These are phyloP conservation scores for Phytoseiulus persimilis DNA, from an alignment of 2,888 invertebrate species.

Conservation along the genomic window DNA sequence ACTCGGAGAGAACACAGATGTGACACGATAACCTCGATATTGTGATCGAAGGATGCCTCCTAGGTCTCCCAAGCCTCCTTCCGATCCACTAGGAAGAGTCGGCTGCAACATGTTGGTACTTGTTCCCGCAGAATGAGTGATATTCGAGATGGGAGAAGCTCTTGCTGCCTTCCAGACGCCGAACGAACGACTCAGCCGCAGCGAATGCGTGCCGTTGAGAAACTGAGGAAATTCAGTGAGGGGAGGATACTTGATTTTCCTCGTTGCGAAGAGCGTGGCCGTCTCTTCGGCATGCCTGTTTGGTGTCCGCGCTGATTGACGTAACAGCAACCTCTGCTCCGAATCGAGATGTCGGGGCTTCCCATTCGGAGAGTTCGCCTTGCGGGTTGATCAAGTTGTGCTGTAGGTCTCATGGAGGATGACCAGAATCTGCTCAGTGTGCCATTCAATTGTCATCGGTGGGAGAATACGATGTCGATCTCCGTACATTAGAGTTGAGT, in stretches of 20 bases:
- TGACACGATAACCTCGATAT: too few species aligned
- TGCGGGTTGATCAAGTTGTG: not conserved
- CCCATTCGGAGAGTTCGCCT: not conserved
- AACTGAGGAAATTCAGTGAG: not conserved
- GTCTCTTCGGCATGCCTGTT: not conserved
- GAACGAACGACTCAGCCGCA: not conserved
- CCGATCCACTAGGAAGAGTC: too few species aligned
- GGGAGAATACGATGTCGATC: too few species aligned
- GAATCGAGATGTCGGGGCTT: not conserved
- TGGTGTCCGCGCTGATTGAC: not conserved
- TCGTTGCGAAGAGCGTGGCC: not conserved
- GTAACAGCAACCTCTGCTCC: not conserved
- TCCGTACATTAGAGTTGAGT: too few species aligned
- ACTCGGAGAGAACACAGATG: too few species aligned
- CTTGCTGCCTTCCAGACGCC: not conserved
- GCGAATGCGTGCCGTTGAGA: not conserved
- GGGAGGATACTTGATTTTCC: not conserved
- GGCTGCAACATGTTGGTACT: too few species aligned
- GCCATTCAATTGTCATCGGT: not conserved
- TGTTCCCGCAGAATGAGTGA: not conserved
- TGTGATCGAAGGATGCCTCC: too few species aligned
- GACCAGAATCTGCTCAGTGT: not conserved
- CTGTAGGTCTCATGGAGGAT: not conserved
- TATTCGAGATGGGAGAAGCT: not conserved
- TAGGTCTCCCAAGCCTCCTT: too few species aligned